Evolutionary conservation across 2,113 vertebrate species (phyloP).

Genomic region (Mohoua ochrocephala): DNA sequence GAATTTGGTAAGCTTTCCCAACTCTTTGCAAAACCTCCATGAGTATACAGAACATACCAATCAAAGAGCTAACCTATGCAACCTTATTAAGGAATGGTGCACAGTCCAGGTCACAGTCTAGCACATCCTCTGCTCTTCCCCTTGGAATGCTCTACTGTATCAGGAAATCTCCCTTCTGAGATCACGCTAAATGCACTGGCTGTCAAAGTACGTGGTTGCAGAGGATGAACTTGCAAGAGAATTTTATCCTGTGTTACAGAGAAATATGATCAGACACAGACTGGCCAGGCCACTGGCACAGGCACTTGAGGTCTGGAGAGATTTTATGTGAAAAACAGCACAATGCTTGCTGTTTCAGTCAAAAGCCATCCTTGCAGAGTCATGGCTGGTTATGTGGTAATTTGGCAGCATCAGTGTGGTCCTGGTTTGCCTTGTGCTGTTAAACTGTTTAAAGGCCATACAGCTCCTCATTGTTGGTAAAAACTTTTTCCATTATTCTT

Average conservation of each 20-base stretch:
- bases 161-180: not conserved
- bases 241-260: not conserved
- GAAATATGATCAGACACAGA: not conserved
- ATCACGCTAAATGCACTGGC: not conserved
- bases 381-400: not conserved
- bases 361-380: not conserved
- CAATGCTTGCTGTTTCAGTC: not conserved
- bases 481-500: slow-evolving; percentile 4
- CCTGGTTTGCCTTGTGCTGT: not conserved
- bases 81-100: not conserved
- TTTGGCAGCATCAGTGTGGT: not conserved
- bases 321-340: not conserved
- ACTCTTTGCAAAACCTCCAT: not conserved
- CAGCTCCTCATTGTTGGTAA: not conserved
- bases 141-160: not conserved
- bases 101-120: not conserved
- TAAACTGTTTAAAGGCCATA: not conserved
- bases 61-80: not conserved
- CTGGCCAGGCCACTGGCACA: not conserved
- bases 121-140: not conserved
- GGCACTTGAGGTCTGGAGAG: not conserved
- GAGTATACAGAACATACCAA: not conserved
- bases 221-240: not conserved
- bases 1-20: not conserved
- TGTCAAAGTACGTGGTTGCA: not conserved